A percentile compares a stretch with the other conserved stretches of the same genome.
Conservation (phyloP, 2,113 vertebrate genomes). For the Mungos mungo region DNA sequence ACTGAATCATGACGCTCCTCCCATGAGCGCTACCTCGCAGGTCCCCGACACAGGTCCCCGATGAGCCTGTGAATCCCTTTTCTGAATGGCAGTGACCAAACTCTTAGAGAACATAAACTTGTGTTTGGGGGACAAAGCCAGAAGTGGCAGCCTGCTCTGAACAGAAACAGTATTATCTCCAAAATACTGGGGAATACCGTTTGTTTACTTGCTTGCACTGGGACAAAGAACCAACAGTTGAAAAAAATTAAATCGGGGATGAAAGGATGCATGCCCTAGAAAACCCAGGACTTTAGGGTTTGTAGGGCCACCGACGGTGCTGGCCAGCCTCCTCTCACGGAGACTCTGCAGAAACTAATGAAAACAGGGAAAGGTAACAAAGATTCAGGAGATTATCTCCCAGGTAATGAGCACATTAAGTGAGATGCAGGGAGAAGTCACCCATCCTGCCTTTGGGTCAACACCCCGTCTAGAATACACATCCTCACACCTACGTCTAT, state of each 20-base stretch:
- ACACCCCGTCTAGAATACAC: background rate
- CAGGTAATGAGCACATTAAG: background rate
- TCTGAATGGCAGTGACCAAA: background rate
- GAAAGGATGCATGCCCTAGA: background rate
- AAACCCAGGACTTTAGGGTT: background rate
- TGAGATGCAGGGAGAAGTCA: background rate
- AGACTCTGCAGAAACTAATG: background rate
- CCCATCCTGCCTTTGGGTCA: background rate
- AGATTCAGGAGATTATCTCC: background rate
- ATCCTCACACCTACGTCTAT: background rate
- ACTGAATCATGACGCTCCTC: background rate
- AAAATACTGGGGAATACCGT: background rate
- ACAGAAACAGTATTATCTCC: background rate
- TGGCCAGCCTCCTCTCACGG: background rate
- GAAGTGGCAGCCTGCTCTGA: background rate
- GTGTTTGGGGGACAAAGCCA: background rate
- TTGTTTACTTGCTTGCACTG: background rate
- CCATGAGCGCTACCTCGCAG: background rate
- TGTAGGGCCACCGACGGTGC: background rate
- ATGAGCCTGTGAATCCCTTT: background rate
- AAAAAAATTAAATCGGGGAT: background rate
- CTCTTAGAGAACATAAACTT: background rate
- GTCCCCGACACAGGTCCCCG: accelerated
- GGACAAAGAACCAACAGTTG: background rate
- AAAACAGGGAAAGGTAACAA: background rate